Base-by-base conservation (phyloP, 2,888 invertebrate genomes). In the Agrilus cyanescens region DNA sequence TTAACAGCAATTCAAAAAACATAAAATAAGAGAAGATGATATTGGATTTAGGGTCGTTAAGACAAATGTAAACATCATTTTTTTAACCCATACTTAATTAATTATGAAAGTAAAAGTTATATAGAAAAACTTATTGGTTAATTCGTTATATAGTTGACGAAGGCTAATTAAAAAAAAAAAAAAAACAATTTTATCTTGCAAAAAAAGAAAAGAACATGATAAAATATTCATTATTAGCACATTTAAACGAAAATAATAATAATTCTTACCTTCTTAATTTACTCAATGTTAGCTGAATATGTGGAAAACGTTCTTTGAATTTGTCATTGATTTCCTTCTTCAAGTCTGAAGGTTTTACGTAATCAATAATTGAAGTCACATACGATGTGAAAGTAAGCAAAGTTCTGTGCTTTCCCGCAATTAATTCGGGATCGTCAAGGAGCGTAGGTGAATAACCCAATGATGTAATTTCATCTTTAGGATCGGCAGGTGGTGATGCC, bases 271-370 rank as follows among this genome's bases (percentile, higher is more conserved):
- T 95, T 68, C 95, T 76, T 42, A 97, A 71, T 73, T 97, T 97
- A 68, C 95, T 96, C 45, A 97, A 74, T 4, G 95, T 94, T 25
- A 97, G 71, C 62, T 95, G 89, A 50, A 97, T 84, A 56, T 88
- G 82, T 0, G 97, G 97, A 70, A 95, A 97, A 60, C 90, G 88
- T 56, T 90, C 91, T 53, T 81, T 78, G 61, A 97, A 97, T 67
- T 95, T 94, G 60, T 96, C 96, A 67, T 97, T 97, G 37, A 97
- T 73, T 66, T 96, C 95, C 63, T 91, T 91, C 68, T 97, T 97
- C 53, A 96, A 71, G 65, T 95, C 94, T 31, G 90, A 88, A 12
- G 96, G 94, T 52, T 90, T 82, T 4, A 94, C 94, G 62, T 96
- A 95, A 67, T 95, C 94, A 55, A 96, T 95, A 37, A 96, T 89